Conservation (phyloP, 2,888 invertebrate species). For the Conops quadrifasciatus region DNA sequence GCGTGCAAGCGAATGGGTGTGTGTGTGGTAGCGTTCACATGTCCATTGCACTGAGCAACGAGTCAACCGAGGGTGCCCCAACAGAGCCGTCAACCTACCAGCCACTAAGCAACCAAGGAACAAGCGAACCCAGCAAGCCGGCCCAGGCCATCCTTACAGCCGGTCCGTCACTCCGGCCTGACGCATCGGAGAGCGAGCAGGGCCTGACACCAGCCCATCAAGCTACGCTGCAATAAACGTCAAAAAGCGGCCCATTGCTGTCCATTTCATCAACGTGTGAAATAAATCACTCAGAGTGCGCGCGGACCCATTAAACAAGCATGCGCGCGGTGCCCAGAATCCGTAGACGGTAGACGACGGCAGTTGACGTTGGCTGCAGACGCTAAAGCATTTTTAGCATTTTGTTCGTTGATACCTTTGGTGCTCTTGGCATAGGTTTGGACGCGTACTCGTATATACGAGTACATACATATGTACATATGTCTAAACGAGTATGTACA, state of each 20-base stretch:
- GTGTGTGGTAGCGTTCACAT: constrained; percentile 46
- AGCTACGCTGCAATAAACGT: constrained; percentile 60
- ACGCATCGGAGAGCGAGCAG: not conserved
- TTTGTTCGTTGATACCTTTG: constrained; percentile 59
- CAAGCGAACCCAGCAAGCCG: not conserved
- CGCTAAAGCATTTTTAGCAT: constrained; percentile 53
- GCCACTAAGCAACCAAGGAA: not conserved
- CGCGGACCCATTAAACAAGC: constrained; percentile 55
- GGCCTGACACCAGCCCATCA: constrained; percentile 35
- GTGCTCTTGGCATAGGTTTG: constrained; percentile 19
- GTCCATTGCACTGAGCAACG: constrained; percentile 46
- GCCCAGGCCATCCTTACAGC: not conserved
- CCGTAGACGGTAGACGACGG: constrained; percentile 12
- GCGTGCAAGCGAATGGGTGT: constrained; percentile 19
- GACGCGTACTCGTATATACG: too few relatives aligned
- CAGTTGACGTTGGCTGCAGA: constrained; percentile 19
- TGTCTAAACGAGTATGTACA: too few relatives aligned
- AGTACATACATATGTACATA: too few relatives aligned
- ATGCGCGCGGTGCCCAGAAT: not conserved
- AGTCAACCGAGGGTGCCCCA: constrained; percentile 7
- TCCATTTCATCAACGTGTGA: constrained; percentile 66
- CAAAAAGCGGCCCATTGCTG: constrained; percentile 63
- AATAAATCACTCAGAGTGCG: constrained; percentile 64
- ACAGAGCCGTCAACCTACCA: not conserved
- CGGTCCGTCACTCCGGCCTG: not conserved